Conservation (phyloP, 2,113 vertebrate species). For the Cathartes aura region DNA sequence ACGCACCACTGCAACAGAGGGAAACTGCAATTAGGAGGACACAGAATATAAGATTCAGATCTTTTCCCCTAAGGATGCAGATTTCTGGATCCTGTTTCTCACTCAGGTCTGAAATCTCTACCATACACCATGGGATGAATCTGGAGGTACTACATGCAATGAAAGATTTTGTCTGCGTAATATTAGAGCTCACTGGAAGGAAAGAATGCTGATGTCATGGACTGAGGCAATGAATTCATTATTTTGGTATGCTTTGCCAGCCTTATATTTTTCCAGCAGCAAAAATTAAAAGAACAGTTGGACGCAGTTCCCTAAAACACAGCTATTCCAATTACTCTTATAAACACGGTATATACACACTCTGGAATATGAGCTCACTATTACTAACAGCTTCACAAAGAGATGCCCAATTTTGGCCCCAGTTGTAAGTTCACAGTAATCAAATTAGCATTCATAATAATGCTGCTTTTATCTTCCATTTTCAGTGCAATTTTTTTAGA, state of each 20-base stretch:
- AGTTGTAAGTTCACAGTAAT: neutral
- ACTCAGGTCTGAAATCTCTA: neutral
- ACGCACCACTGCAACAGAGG: neutral
- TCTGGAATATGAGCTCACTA: neutral
- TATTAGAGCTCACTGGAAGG: neutral
- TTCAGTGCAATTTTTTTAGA: neutral
- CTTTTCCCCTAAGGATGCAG: neutral
- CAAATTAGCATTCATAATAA: neutral
- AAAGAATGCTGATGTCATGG: neutral
- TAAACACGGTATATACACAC: neutral
- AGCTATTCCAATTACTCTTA: neutral
- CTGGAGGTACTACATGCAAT: neutral
- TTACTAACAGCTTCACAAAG: neutral
- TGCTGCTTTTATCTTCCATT: neutral
- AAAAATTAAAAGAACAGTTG: neutral
- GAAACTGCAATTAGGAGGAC: fast-evolving
- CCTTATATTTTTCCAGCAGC: neutral
- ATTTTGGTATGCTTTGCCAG: neutral
- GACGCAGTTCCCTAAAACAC: neutral
- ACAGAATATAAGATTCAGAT: neutral
- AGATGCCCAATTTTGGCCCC: neutral
- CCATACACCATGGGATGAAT: neutral
- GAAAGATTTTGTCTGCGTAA: neutral
- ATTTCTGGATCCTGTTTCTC: neutral
- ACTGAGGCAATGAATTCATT: neutral